Base-by-base conservation (phyloP, 1,140 invertebrate genomes). In the Archivesica marissinica region DNA sequence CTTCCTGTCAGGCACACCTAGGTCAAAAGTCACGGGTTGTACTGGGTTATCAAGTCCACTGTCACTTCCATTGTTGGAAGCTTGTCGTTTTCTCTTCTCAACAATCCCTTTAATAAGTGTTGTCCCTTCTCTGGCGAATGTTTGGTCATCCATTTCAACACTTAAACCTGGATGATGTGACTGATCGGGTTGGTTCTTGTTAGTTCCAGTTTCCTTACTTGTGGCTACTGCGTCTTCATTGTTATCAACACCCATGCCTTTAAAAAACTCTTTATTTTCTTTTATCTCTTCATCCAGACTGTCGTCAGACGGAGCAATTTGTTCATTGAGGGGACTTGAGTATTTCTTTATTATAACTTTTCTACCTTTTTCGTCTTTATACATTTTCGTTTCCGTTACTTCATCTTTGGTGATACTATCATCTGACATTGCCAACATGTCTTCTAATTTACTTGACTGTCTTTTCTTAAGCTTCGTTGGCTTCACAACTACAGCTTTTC, bases 351-450 rank as follows among this genome's bases (percentile, higher is more conserved):
- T 38, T 3, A 81, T 23, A 30, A 61, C 54, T n/a, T 52, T 81
- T n/a, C 47, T 47, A 23, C 78, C 78, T 39, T 68, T 70, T 15
- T 81, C 61, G 68, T 80, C 78, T 54, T 68, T 70, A 3, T 52
- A 30, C 0, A 81, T 17, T 70, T 81, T 81, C 7, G 25, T 54
- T 54, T 68, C 78, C n/a, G 23, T 47, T 0, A 81, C 78, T 41
- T 81, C 78, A 23, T 81, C 78, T 70, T 81, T 70, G 13, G 61
- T 81, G 3, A 81, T 81, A 39, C 78, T 81, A 23, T 81, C 78
- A 66, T 81, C 78, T 33, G 78, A 81, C 61, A 81, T 66, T 9
- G 25, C 25, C 11, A 81, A 33, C 64, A 70, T 68, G 25, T 81
- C 78, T n/a, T 81, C 78, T 47, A 81, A n/a, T 20, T 68, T 68